Conservation (phyloP, 2,113 vertebrate genomes). For the Chelonoidis abingdonii region DNA sequence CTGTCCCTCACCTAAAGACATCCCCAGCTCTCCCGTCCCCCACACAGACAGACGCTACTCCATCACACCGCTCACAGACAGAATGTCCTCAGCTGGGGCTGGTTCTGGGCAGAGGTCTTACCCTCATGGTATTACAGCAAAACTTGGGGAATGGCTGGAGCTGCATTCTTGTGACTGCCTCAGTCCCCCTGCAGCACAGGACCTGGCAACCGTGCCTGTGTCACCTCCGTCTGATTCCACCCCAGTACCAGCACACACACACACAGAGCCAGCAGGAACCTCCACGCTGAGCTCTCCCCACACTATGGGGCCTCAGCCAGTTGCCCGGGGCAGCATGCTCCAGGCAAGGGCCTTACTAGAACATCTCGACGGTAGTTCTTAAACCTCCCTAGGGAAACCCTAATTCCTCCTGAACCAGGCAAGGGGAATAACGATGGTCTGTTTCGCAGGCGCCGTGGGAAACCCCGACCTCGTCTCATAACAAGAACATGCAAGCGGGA, state of each 20-base stretch:
- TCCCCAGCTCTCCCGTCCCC: too few species aligned
- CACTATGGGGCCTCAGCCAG: background rate
- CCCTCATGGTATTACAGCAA: background rate
- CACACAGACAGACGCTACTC: too few species aligned
- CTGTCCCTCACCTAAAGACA: too few species aligned
- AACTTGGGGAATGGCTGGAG: background rate
- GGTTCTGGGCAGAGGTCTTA: background rate
- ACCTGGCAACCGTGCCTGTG: background rate
- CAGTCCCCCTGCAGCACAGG: background rate
- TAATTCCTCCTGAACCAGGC: background rate
- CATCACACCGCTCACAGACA: background rate
- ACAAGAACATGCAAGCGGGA: background rate
- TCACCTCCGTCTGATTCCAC: background rate
- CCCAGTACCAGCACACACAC: background rate
- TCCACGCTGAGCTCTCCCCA: fast-evolving
- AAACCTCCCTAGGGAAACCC: background rate
- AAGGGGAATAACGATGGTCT: background rate
- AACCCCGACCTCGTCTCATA: background rate
- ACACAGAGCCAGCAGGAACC: background rate
- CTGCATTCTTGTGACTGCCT: background rate
- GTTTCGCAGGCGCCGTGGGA: background rate
- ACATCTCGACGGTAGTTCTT: background rate
- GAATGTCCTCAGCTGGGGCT: background rate
- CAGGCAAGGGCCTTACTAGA: background rate
- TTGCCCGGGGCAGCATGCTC: background rate